A percentile compares a stretch with the other conserved stretches of the same genome.
These are phyloP conservation scores for Phylloscopus trochiloides DNA, from an alignment of 2,113 vertebrate genomes.

Conservation along the genomic window DNA sequence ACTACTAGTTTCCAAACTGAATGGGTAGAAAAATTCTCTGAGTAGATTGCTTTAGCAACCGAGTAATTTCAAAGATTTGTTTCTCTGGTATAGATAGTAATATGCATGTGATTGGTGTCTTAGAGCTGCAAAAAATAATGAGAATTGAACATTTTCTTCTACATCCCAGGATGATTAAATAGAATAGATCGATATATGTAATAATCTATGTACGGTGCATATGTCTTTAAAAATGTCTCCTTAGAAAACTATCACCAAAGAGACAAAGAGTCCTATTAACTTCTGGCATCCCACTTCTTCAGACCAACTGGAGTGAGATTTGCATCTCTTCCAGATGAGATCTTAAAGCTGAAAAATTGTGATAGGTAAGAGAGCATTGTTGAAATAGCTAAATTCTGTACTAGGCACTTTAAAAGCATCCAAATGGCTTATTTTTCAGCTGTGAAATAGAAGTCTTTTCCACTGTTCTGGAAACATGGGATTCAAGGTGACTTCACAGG, in stretches of 20 bases:
- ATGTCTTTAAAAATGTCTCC: neutral
- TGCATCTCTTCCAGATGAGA: neutral
- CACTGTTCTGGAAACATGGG: constrained; percentile 47
- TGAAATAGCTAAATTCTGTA: neutral
- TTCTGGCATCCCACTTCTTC: neutral
- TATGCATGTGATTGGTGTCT: neutral
- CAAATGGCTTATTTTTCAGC: constrained; percentile 41
- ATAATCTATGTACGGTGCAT: neutral
- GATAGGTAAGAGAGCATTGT: neutral
- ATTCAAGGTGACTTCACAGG: constrained; percentile 57
- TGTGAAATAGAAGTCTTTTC: constrained; percentile 42
- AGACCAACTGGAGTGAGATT: neutral
- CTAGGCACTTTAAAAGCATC: neutral
- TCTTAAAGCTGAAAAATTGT: constrained; percentile 20
- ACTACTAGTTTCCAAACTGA: neutral
- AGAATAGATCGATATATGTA: neutral
- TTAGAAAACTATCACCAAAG: neutral
- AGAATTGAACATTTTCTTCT: neutral
- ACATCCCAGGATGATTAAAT: neutral
- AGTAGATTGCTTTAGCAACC: neutral
- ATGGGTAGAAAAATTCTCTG: neutral
- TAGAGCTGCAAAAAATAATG: neutral
- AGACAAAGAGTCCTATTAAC: neutral
- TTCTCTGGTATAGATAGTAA: neutral
- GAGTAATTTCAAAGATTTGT: neutral